These are phyloP conservation scores for Lepidurus apus DNA, from an alignment of 1,140 invertebrate species.

Conservation along the genomic window DNA sequence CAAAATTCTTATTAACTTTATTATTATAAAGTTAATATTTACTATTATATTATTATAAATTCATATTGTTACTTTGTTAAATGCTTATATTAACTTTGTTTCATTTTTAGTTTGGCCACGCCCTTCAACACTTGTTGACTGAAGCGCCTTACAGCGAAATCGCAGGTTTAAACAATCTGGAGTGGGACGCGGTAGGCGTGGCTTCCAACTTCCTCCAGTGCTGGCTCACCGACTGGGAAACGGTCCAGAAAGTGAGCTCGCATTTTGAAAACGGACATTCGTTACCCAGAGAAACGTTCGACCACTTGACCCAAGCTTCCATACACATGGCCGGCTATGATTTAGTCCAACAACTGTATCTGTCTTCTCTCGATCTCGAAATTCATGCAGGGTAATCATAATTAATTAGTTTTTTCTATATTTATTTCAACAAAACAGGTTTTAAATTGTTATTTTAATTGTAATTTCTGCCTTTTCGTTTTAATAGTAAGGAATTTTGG, in stretches of 20 bases:
- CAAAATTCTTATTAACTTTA: too few relatives aligned
- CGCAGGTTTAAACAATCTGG: conserved; percentile 74
- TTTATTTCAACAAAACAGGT: conserved; percentile 30
- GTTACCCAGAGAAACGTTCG: conserved; percentile 59
- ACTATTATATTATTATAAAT: too few relatives aligned
- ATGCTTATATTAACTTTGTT: too few relatives aligned
- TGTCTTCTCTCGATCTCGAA: conserved; percentile 77
- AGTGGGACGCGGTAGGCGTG: conserved; percentile 82
- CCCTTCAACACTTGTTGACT: conserved; percentile 73
- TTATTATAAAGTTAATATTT: too few relatives aligned
- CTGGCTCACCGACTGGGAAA: conserved; percentile 49
- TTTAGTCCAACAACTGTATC: conserved; percentile 73
- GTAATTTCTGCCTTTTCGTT: conserved; percentile 32
- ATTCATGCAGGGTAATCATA: conserved; percentile 60
- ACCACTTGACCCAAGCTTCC: conserved; percentile 57
- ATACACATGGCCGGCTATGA: conserved; percentile 71
- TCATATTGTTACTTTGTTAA: too few relatives aligned
- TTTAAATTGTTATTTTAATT: neutral
- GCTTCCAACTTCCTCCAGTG: conserved; percentile 72
- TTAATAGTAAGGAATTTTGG: conserved; percentile 64
- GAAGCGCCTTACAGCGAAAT: conserved; percentile 74
- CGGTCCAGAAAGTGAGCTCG: conserved; percentile 53
- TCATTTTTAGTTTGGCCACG: conserved; percentile 65
- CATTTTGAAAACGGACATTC: conserved; percentile 68
- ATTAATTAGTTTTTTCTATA: conserved; percentile 27